A percentile compares a stretch with the other conserved stretches of the same genome.
Conservation (phyloP, 2,888 invertebrate genomes). For the Machimus atricapillus region DNA sequence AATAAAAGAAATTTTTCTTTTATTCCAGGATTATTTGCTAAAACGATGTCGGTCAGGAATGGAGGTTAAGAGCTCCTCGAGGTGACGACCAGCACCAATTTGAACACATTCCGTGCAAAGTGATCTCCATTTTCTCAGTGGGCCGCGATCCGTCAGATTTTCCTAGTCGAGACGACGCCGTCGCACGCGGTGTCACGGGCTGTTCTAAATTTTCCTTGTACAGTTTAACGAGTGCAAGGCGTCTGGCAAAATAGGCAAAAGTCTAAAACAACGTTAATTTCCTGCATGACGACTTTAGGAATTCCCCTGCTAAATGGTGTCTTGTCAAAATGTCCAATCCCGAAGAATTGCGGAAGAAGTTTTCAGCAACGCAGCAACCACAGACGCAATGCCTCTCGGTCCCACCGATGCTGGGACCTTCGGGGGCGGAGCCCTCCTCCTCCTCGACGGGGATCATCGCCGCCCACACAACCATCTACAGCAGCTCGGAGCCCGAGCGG, state of each 20-base stretch:
- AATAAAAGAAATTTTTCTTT: neutral
- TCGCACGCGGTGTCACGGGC: neutral
- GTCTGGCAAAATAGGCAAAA: neutral
- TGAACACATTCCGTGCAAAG: neutral
- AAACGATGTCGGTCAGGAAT: neutral
- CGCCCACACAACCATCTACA: neutral
- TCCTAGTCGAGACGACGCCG: neutral
- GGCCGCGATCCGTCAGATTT: neutral
- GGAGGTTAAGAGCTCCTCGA: neutral
- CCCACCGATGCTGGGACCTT: neutral
- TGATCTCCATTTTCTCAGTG: neutral
- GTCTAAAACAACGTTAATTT: neutral
- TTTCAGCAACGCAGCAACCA: slow-evolving; percentile 53
- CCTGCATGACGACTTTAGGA: slow-evolving; percentile 17
- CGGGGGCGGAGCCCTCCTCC: neutral
- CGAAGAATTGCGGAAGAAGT: slow-evolving; percentile 62
- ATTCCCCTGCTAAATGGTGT: slow-evolving; percentile 54
- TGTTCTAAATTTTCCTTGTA: neutral
- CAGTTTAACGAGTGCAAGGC: neutral
- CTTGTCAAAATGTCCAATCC: slow-evolving; percentile 60
- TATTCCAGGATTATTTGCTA: neutral
- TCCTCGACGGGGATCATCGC: neutral
- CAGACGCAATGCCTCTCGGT: slow-evolving; percentile 48
- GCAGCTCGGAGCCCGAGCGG: slow-evolving; percentile 56
- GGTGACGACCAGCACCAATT: neutral